Evolutionary conservation across 2,888 invertebrate genomes (phyloP).

Genomic region (Fragum fragum): DNA sequence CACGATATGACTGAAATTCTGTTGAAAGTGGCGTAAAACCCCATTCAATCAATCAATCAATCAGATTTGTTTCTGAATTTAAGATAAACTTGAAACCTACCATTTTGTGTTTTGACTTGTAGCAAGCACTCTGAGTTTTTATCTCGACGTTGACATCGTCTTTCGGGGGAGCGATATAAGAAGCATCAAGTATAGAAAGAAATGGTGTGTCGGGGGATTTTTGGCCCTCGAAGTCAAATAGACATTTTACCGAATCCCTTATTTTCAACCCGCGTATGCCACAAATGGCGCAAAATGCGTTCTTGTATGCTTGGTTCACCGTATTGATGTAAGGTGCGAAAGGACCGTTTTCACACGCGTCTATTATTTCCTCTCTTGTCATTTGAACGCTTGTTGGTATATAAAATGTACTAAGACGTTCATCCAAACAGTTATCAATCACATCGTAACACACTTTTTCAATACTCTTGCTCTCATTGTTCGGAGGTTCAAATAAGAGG

Average conservation of each 20-base stretch:
- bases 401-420: background rate
- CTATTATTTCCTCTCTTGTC: background rate
- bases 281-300: conserved; percentile 8
- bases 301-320: background rate
- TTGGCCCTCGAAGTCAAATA: background rate
- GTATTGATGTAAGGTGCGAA: background rate
- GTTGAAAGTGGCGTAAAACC: too few species aligned
- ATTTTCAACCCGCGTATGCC: background rate
- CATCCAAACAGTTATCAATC: background rate
- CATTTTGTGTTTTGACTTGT: background rate
- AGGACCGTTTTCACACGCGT: conserved; percentile 1
- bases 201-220: background rate
- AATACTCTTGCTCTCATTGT: background rate
- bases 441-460: background rate
- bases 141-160: too few species aligned
- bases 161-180: background rate
- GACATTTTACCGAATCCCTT: background rate
- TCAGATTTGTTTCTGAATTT: too few species aligned
- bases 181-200: background rate
- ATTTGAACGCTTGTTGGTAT: background rate
- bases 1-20: too few species aligned
- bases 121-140: background rate
- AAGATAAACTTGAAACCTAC: too few species aligned
- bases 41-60: too few species aligned
- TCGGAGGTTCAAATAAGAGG: background rate